phyloP scores from a whole-genome alignment of 2,888 invertebrate species.

The Cerastis rubricosa region DNA sequence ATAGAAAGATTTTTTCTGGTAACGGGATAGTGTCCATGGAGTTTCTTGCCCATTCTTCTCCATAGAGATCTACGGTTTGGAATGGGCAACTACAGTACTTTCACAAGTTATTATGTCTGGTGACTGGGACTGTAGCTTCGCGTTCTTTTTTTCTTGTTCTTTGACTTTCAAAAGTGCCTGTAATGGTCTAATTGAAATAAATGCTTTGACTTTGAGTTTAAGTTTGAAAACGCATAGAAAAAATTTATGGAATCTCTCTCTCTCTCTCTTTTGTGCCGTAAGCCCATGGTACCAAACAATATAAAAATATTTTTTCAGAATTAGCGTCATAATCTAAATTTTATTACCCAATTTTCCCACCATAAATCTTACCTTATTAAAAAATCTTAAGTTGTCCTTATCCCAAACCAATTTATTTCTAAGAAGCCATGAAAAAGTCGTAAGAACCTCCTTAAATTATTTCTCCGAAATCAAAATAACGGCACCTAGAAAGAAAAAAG shows the following conservation, averaged over 20 bases:
- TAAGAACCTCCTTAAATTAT: conserved; percentile 20
- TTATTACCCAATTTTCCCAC: neutral
- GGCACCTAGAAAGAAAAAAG: conserved; percentile 30
- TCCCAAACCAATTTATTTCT: conserved; percentile 26
- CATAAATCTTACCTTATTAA: conserved; percentile 28
- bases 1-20: neutral
- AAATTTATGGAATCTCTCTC: neutral
- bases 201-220: too few relatives aligned
- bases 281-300: neutral
- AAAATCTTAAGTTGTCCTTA: conserved; percentile 21
- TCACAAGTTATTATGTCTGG: too few relatives aligned
- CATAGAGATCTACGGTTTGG: too few relatives aligned
- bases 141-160: too few relatives aligned
- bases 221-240: neutral
- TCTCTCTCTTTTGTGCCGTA: neutral
- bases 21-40: too few relatives aligned
- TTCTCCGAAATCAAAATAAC: conserved; percentile 26
- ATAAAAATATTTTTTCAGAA: neutral
- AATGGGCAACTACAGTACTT: too few relatives aligned
- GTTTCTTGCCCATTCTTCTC: too few relatives aligned
- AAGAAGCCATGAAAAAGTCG: conserved; percentile 10
- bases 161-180: too few relatives aligned
- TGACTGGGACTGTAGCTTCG: too few relatives aligned
- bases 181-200: too few relatives aligned
- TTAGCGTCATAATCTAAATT: conserved; percentile 5